phyloP scores from a whole-genome alignment of 2,113 vertebrate genomes.

The Laterallus jamaicensis region DNA sequence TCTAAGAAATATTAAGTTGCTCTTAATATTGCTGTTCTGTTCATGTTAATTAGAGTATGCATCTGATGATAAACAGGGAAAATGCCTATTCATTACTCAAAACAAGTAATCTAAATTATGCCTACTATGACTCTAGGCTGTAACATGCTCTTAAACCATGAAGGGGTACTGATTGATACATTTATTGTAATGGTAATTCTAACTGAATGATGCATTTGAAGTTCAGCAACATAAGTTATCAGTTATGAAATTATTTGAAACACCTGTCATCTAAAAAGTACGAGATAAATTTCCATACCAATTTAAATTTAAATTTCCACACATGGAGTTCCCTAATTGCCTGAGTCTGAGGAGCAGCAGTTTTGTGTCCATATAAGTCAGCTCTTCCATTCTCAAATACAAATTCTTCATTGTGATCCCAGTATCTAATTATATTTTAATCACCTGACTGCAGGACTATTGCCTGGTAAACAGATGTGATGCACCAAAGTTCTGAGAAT shows the following conservation, averaged over 20 bases:
- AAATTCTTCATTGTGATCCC: background rate
- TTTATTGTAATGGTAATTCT: background rate
- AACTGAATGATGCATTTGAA: background rate
- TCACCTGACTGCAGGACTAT: background rate
- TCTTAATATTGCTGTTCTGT: background rate
- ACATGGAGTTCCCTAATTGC: background rate
- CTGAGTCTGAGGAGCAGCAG: background rate
- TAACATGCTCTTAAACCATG: background rate
- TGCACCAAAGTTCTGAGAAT: background rate
- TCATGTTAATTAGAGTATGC: constrained; percentile 2
- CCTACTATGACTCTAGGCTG: background rate
- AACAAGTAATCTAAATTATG: background rate
- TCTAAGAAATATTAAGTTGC: background rate
- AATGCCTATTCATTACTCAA: background rate
- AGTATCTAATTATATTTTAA: background rate
- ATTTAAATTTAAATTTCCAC: no score
- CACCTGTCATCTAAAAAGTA: background rate
- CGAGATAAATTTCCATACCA: background rate
- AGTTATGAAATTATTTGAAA: background rate
- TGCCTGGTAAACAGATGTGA: background rate
- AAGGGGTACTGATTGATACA: background rate
- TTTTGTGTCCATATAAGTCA: background rate
- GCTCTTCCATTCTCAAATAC: background rate
- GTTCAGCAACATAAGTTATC: background rate
- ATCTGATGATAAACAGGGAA: background rate